Conservation (phyloP, 2,888 invertebrate genomes). For the Chirona hameri region DNA sequence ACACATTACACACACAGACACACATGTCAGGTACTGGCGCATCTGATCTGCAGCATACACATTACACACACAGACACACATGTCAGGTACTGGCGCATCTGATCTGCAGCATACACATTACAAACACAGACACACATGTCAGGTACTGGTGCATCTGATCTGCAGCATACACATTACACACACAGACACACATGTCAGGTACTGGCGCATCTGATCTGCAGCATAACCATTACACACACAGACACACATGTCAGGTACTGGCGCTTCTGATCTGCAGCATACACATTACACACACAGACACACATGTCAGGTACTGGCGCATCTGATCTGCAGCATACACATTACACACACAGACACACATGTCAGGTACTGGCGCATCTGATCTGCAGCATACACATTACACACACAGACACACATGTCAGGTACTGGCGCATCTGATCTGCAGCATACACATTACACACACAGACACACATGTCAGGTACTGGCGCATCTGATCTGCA, state of each 20-base stretch:
- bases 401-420: constrained; percentile 47
- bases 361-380: constrained; percentile 85
- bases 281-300: constrained; percentile 10
- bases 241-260: constrained; percentile 67
- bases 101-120: constrained; percentile 57
- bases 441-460: constrained; percentile 46
- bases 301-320: constrained; percentile 75
- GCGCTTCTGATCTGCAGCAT: constrained; percentile 72
- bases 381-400: constrained; percentile 57
- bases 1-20: constrained; percentile 10
- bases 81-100: constrained; percentile 85
- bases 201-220: constrained; percentile 83
- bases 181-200: constrained; percentile 58
- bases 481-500: constrained; percentile 83
- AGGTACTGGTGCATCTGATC: constrained; percentile 90
- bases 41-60: constrained; percentile 64
- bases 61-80: neutral
- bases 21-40: constrained; percentile 75
- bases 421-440: constrained; percentile 90
- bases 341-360: neutral
- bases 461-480: constrained; percentile 58
- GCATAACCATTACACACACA: constrained; percentile 34
- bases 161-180: constrained; percentile 46
- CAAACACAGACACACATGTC: constrained; percentile 47
- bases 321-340: constrained; percentile 64